These are phyloP conservation scores for Drosophila testacea DNA, from an alignment of 2,888 invertebrate species.

Conservation along the genomic window DNA sequence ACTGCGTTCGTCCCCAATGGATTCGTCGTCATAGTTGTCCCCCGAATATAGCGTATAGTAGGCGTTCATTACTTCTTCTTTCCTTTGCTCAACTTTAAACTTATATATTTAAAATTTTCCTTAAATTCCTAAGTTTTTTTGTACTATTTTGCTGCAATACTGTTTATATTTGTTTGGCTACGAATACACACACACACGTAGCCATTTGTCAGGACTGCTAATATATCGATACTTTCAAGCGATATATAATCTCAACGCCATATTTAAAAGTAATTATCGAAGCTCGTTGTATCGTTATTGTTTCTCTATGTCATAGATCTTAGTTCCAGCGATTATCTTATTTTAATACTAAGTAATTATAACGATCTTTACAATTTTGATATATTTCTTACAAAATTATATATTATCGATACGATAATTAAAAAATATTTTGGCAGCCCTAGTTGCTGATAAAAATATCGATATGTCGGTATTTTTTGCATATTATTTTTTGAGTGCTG, in stretches of 20 bases:
- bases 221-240: conserved; percentile 3
- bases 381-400: too few relatives aligned
- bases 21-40: conserved; percentile 70
- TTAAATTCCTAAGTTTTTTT: not conserved
- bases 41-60: conserved; percentile 58
- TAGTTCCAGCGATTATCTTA: too few relatives aligned
- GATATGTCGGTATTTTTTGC: too few relatives aligned
- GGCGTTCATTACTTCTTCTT: conserved; percentile 48
- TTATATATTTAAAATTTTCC: not conserved
- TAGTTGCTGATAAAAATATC: too few relatives aligned
- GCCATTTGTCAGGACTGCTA: conserved; percentile 30
- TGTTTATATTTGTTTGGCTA: conserved; percentile 51
- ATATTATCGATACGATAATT: too few relatives aligned
- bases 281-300: too few relatives aligned
- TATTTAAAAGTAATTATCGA: too few relatives aligned
- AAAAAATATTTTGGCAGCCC: too few relatives aligned
- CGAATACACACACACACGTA: conserved; percentile 28
- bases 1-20: conserved; percentile 72
- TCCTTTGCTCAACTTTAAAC: not conserved
- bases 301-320: too few relatives aligned
- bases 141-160: conserved; percentile 10
- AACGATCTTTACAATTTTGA: too few relatives aligned
- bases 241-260: not conserved
- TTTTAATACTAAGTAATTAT: too few relatives aligned
- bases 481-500: too few relatives aligned